Base-by-base conservation (phyloP, 2,113 vertebrate genomes). In the Hippoglossus stenolepis region DNA sequence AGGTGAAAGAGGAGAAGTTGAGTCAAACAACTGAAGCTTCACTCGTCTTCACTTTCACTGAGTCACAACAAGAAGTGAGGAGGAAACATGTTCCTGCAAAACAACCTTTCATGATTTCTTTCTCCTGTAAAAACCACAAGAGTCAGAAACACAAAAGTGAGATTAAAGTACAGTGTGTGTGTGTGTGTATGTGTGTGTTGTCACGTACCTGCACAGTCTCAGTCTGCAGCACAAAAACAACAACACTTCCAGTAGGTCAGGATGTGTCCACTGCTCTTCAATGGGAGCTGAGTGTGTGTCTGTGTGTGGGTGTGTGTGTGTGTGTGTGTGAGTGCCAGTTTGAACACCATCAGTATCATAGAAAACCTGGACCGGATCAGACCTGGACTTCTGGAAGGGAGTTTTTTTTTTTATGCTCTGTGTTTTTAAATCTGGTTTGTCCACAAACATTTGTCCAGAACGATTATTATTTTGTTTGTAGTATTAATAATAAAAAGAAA, bases 191-290 rank as follows among this genome's bases (percentile, higher is more conserved):
- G 54, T 57, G 21, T 38, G 59, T 61, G 31, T 24, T 23, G 65
- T 70, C 51, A 80, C 85, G 0, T 65, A 90, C 88, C 88, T 88
- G 79, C 69, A 65, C 47, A 0, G 24, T 0, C 28, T 63, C 40
- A 0, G 21, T 0, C 47, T 66, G 54, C 67, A 64, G 12, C 47
- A 38, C 18, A 61, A 53, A 13, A 40, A 71, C 24, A 54, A 59
- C 43, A 64, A 28, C 40, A 43, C 57, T 17, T 60, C 49, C 60
- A 54, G 24, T 2, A 47, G 11, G 35, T 61, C 20, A 3, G 49
- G 62, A 8, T 20, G 58, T 43, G 77, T 18, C 38, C 12, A 14
- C 57, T 58, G 57, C 24, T 54, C 23, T 5, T 87, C 70, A 68
- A 45, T 67, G 75, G 3, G 62, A 51, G 47, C 47, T 18, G 17